Evolutionary conservation across 2,888 invertebrate species (phyloP), one percentile per base, ranked within the genome.

Genomic region (Synergus umbraculus): DNA sequence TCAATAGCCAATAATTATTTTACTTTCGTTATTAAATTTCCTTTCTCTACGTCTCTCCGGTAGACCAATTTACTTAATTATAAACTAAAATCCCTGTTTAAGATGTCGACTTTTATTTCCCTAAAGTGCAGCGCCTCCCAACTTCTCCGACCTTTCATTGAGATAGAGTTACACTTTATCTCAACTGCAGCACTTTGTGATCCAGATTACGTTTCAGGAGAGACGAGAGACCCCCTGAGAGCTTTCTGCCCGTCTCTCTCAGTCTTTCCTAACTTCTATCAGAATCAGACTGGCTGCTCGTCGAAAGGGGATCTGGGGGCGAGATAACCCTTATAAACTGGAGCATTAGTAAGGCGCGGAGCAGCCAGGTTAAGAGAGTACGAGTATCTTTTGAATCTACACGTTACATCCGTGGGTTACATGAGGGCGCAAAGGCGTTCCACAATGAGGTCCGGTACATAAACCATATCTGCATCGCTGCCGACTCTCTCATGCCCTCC

Each of bases 261-360:
- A 13, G 60, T 81, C 73, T 66, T 49, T 66, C 13, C 67, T 41
- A 43, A 76, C 77, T 65, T 66, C 79, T 78, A 78, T 79, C 46
- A 64, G 65, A 77, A 77, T 78, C 46, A 64, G 65, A 76, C 44
- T 46, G 73, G 54, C 73, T 73, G 54, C 73, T 63, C 76, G 73
- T 46, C 43, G 60, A 43, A 58, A 77, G 65, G 73, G 82, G 81
- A 84, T 83, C 76, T 49, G 22, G 58, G 76, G 66, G 73, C 22
- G 76, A 69, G 83, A 84, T 82, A 83, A 77, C 77, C 79, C 88
- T 90, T 89, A 91, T 90, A 91, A 91, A 91, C 90, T 90, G 89
- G 90, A 91, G 90, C 90, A 91, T 91, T 91, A 91, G 91, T 87
- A 87, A 88, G 86, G 86, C 88, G 89, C 85, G 87, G 89, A 89